Percentiles rank a stretch among this genome's conserved stretches.
phyloP scores from a whole-genome alignment of 92 coral and sea anemone genomes.

The Epizoanthus scotinus region DNA sequence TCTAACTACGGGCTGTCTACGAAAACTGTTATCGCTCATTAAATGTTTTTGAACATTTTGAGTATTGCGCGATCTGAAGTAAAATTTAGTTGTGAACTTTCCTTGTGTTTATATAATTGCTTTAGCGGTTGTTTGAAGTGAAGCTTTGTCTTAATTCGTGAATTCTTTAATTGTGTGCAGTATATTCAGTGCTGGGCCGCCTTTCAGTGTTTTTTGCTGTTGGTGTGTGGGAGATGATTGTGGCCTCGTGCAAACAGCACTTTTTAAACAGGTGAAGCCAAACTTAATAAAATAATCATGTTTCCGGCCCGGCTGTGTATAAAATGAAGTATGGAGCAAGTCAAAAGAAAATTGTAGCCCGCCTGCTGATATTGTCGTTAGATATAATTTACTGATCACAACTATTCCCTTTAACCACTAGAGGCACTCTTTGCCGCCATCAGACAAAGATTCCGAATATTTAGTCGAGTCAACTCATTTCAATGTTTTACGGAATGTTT shows the following conservation, averaged over 20 bases:
- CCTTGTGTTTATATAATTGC: conserved; percentile 3
- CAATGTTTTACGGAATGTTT: conserved; percentile 16
- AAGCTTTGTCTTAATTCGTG: background rate
- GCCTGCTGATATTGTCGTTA: conserved; percentile 19
- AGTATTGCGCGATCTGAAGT: background rate
- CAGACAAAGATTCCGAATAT: background rate
- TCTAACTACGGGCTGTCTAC: background rate
- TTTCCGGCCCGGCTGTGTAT: conserved; percentile 29
- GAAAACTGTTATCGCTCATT: too few species aligned
- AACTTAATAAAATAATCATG: conserved; percentile 42
- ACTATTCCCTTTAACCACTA: background rate
- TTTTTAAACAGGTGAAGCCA: conserved; percentile 11
- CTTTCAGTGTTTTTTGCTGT: background rate
- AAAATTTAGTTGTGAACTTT: background rate
- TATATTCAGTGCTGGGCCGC: background rate
- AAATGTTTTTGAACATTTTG: too few species aligned
- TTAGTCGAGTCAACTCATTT: background rate
- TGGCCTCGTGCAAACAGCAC: background rate
- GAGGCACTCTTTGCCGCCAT: background rate
- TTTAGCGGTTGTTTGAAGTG: conserved; percentile 16
- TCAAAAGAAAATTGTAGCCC: background rate
- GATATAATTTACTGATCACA: conserved; percentile 14
- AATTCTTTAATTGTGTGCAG: conserved; percentile 7
- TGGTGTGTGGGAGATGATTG: background rate
- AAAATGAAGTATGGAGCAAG: conserved; percentile 27